A percentile compares a stretch with the other conserved stretches of the same genome.
Evolutionary conservation across 2,113 vertebrate genomes (phyloP).

Genomic region (Sinocyclocheilus grahami): DNA sequence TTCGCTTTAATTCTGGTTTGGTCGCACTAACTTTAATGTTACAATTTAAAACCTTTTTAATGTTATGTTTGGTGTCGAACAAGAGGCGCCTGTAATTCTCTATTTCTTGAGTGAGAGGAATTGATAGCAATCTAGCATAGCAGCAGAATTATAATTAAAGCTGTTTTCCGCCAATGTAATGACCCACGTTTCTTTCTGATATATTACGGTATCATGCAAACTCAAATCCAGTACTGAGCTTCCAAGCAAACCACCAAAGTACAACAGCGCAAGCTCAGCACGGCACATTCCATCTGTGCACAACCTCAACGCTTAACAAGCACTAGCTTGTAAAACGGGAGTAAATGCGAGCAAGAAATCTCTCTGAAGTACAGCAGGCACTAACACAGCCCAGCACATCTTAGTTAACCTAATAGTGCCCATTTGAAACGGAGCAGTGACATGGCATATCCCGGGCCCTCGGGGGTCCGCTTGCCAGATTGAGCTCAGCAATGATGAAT

Average conservation of each 20-base stretch:
- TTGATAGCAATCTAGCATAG: conserved; percentile 7
- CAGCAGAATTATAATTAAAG: conserved; percentile 33
- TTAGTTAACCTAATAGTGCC: background rate
- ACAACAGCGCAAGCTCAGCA: conserved; percentile 19
- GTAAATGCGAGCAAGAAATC: background rate
- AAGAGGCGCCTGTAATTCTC: conserved; percentile 6
- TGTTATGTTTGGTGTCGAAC: background rate
- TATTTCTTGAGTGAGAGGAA: background rate
- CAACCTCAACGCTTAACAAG: conserved; percentile 48
- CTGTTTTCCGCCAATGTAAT: background rate
- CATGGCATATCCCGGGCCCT: background rate
- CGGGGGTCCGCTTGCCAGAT: conserved; percentile 42
- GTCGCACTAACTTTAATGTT: background rate
- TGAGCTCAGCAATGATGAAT: conserved; percentile 57
- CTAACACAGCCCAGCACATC: background rate
- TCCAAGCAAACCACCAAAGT: conserved; percentile 13
- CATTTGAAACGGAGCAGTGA: conserved; percentile 1
- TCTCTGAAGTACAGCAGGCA: conserved; percentile 26
- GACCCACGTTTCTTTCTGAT: background rate
- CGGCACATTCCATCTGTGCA: conserved; percentile 49
- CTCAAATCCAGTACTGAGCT: background rate
- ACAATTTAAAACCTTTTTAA: conserved; percentile 11
- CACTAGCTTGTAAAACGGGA: conserved; percentile 48
- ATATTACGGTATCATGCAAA: background rate
- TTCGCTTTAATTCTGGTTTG: conserved; percentile 5